A percentile compares a stretch with the other conserved stretches of the same genome.
Conservation (phyloP, 2,113 vertebrate species). For the Natator depressus region DNA sequence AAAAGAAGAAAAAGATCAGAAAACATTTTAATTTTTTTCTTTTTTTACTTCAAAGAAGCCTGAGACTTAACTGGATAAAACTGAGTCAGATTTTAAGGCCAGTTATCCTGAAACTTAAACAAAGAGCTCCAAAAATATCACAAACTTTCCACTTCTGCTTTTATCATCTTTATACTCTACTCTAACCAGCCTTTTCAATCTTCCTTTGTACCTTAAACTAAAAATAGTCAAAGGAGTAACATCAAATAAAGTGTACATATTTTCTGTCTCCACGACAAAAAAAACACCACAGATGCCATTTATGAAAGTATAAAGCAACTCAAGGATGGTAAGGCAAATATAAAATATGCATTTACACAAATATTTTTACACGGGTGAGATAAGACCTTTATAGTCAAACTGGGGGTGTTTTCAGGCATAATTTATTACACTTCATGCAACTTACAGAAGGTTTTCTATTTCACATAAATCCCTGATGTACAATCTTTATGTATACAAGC, state of each 20-base stretch:
- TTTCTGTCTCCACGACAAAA: conserved; percentile 40
- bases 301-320: conserved; percentile 59
- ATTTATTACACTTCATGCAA: conserved; percentile 68
- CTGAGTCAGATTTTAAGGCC: too few species aligned
- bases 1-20: too few species aligned
- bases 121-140: conserved; percentile 11
- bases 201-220: conserved; percentile 11
- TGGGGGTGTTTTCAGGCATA: conserved; percentile 61
- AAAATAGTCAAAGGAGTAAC: conserved; percentile 26
- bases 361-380: conserved; percentile 69
- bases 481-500: conserved; percentile 60
- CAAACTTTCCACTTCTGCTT: conserved; percentile 4
- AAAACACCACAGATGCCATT: conserved; percentile 58
- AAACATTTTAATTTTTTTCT: too few species aligned
- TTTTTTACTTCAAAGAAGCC: too few species aligned
- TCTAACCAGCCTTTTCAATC: conserved; percentile 23
- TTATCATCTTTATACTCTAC: background rate
- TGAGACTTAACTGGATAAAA: too few species aligned
- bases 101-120: conserved; percentile 8
- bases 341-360: conserved; percentile 72
- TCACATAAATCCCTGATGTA: conserved; percentile 69
- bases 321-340: conserved; percentile 57
- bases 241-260: conserved; percentile 9
- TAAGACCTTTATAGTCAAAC: conserved; percentile 71
- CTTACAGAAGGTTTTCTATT: conserved; percentile 69